Evolutionary conservation across 2,113 vertebrate genomes (phyloP).

Genomic region (Pygoscelis antarcticus): DNA sequence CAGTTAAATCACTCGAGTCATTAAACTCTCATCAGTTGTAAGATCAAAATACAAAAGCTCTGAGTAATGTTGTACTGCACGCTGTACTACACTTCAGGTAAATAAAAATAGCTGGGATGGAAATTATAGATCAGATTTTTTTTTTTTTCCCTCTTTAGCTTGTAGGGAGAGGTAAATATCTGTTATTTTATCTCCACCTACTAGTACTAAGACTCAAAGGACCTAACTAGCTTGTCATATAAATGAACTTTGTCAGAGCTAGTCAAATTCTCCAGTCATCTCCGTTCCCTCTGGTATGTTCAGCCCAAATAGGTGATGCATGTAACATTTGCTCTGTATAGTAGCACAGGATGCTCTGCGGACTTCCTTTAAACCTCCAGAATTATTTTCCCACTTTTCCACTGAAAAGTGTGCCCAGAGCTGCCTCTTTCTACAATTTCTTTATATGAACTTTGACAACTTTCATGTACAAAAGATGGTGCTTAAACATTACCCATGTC

Average conservation of each 20-base stretch:
- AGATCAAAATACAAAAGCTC: neutral
- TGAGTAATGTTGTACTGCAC: neutral
- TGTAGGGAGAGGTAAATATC: neutral
- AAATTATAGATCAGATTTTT: neutral
- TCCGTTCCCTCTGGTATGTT: neutral
- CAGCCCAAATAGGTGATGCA: neutral
- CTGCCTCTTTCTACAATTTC: slow-evolving; percentile 9
- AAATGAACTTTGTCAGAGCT: neutral
- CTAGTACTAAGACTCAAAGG: neutral
- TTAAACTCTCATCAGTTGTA: neutral
- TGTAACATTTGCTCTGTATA: neutral
- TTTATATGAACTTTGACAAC: slow-evolving; percentile 16
- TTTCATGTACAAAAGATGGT: slow-evolving; percentile 1
- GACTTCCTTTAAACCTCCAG: neutral
- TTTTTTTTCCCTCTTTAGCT: neutral
- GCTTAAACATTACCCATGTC: neutral
- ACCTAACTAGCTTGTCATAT: neutral
- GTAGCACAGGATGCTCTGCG: neutral
- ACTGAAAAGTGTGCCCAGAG: neutral
- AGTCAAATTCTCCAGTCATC: neutral
- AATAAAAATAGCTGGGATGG: neutral
- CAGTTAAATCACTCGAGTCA: neutral
- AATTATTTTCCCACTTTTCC: slow-evolving; percentile 10
- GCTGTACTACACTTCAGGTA: neutral
- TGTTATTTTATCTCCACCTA: neutral